Evolutionary conservation across 2,797 vertebrate genomes (phyloP), one percentile per base, ranked within the genome.

Genomic region (Smutsia temminckii): DNA sequence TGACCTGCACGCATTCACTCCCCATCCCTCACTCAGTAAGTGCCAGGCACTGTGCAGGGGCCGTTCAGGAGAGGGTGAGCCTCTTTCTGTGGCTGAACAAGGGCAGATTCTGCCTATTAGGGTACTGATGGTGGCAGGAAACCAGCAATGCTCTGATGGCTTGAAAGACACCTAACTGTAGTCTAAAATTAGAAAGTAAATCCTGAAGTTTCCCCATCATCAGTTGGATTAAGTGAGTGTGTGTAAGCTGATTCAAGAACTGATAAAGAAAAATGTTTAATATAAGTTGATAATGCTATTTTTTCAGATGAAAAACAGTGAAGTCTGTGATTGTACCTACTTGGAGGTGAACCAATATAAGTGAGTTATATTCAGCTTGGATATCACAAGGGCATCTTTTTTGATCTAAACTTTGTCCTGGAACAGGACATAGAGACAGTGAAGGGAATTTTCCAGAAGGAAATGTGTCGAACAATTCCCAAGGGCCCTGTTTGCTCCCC

Each of bases 241-340:
- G 13, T 11, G 3, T 53, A 66, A 80, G 20, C 40, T 69, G 46
- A 88, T 27, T 80, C n/a, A 74, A 79, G 29, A 86, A 66, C 49
- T 34, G 32, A 72, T 42, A 53, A 25, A 85, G 29, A 94, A 78
- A 93, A 63, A 29, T 74, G 18, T 71, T 55, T 79, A 77, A 92
- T 53, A 11, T 53, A 53, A 86, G 6, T 21, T 89, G 53, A 69
- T 37, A 49, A 75, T 34, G 8, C 37, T 93, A 63, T 92, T 86
- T 72, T 96, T 96, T 85, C 69, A 99, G 98, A 98, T 68, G 96
- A 96, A 59, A 97, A 98, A 40, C 86, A 95, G 93, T 2, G 98
- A 99, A 92, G 97, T 99, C 95, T 98, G 98, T 37, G 98, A 99
- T 97, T 99, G 98, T 71, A 97, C 95, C 85, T 99, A 98, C 90